These are phyloP conservation scores for Euspilapteryx auroguttella DNA, from an alignment of 2,888 invertebrate genomes.

Conservation along the genomic window DNA sequence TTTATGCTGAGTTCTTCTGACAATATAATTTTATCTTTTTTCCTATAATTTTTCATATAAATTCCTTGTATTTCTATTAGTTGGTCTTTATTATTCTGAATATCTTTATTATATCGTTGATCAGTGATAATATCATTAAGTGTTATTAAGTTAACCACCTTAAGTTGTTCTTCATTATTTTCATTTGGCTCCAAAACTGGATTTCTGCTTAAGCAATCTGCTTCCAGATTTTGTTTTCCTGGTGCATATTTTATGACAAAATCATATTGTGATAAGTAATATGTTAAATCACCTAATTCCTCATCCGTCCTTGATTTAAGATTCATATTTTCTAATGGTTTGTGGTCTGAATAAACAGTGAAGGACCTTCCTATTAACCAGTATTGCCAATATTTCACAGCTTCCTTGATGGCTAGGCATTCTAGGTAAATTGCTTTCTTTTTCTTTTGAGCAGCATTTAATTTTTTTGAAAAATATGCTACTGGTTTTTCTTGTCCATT, in stretches of 20 bases:
- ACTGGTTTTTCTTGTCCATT: slow-evolving; percentile 9
- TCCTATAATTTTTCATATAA: slow-evolving; percentile 2
- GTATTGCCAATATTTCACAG: slow-evolving; percentile 11
- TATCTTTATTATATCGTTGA: slow-evolving; percentile 3
- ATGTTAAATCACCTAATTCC: slow-evolving; percentile 4
- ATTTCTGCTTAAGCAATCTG: slow-evolving; percentile 3
- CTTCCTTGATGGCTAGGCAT: slow-evolving; percentile 10
- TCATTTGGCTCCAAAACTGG: slow-evolving; percentile 2
- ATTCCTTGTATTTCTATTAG: background rate
- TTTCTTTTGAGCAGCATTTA: slow-evolving; percentile 7
- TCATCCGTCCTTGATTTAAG: slow-evolving; percentile 3
- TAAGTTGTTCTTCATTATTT: slow-evolving; percentile 2
- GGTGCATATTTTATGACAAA: slow-evolving; percentile 3
- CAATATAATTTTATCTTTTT: slow-evolving; percentile 9
- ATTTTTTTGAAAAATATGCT: slow-evolving; percentile 8
- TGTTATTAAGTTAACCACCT: slow-evolving; percentile 6
- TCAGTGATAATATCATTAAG: slow-evolving; percentile 4
- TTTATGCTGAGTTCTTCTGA: slow-evolving; percentile 11
- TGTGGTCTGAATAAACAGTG: slow-evolving; percentile 11
- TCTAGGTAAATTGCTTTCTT: slow-evolving; percentile 9
- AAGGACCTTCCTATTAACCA: slow-evolving; percentile 10
- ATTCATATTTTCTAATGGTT: slow-evolving; percentile 7
- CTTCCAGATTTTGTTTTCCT: slow-evolving; percentile 3
- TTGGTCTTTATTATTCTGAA: slow-evolving; percentile 5
- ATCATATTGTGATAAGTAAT: slow-evolving; percentile 3